A percentile compares a stretch with the other conserved stretches of the same genome.
These are phyloP conservation scores for Crotalus viridis DNA, from an alignment of 2,113 vertebrate genomes.

Conservation along the genomic window DNA sequence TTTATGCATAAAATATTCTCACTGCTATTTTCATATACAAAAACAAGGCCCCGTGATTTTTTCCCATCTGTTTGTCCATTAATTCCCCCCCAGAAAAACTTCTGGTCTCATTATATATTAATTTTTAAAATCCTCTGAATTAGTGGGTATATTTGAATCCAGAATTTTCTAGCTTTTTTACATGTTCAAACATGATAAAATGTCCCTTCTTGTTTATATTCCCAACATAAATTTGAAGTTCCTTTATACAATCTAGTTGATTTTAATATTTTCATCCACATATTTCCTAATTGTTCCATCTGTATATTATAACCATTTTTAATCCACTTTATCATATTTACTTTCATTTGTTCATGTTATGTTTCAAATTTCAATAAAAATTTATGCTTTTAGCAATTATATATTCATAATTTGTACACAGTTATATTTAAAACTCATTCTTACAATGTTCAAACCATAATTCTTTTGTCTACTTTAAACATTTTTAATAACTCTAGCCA, in stretches of 20 bases:
- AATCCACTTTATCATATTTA: too few relatives aligned
- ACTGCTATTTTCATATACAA: not conserved
- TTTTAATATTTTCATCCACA: not conserved
- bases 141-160: not conserved
- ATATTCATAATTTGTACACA: too few relatives aligned
- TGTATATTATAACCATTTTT: not conserved
- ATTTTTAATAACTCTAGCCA: too few relatives aligned
- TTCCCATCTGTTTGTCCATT: not conserved
- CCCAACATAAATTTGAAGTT: not conserved
- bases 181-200: not conserved
- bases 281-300: not conserved
- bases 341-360: too few relatives aligned
- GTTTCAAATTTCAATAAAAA: too few relatives aligned
- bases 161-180: not conserved
- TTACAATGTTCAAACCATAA: too few relatives aligned
- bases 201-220: not conserved
- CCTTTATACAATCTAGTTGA: not conserved
- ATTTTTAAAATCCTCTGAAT: not conserved
- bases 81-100: not conserved
- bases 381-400: too few relatives aligned
- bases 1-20: not conserved
- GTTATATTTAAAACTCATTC: too few relatives aligned
- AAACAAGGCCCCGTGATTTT: not conserved
- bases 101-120: not conserved
- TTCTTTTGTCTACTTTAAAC: too few relatives aligned